Conservation (phyloP, 35 echinoderm and acorn worm genomes). For the Lytechinus pictus region DNA sequence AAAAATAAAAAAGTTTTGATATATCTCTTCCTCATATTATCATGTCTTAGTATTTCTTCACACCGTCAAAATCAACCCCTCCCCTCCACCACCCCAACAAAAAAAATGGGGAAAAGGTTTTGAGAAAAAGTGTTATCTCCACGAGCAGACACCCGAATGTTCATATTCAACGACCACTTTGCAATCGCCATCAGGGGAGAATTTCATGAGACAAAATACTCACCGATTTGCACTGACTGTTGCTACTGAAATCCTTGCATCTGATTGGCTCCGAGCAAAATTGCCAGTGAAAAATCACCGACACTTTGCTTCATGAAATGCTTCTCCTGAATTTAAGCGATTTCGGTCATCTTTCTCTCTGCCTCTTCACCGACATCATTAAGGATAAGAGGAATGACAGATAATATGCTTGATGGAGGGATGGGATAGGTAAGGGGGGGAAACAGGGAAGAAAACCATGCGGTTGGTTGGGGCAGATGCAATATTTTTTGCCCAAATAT, state of each 20-base stretch:
- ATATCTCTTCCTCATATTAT: not conserved
- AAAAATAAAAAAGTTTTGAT: not conserved
- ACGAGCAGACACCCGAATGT: not conserved
- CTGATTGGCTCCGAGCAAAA: too few relatives aligned
- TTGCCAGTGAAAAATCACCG: too few relatives aligned
- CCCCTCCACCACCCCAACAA: not conserved
- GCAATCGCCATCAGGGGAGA: not conserved
- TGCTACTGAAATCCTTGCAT: too few relatives aligned
- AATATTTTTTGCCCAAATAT: conserved; percentile 45
- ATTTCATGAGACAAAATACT: too few relatives aligned
- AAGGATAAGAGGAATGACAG: not conserved
- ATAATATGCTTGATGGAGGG: not conserved
- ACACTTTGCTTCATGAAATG: too few relatives aligned
- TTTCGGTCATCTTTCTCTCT: not conserved
- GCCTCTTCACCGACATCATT: not conserved
- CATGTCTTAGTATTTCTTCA: not conserved
- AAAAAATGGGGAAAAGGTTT: not conserved
- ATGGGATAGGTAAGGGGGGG: not conserved
- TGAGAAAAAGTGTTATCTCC: not conserved
- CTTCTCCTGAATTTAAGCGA: too few relatives aligned
- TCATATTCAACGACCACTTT: not conserved
- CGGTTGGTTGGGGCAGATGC: conserved; percentile 29
- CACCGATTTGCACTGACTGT: too few relatives aligned
- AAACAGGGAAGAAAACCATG: not conserved
- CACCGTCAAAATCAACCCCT: not conserved